Conservation (phyloP, 1,140 invertebrate species). For the Drepana arcuata region DNA sequence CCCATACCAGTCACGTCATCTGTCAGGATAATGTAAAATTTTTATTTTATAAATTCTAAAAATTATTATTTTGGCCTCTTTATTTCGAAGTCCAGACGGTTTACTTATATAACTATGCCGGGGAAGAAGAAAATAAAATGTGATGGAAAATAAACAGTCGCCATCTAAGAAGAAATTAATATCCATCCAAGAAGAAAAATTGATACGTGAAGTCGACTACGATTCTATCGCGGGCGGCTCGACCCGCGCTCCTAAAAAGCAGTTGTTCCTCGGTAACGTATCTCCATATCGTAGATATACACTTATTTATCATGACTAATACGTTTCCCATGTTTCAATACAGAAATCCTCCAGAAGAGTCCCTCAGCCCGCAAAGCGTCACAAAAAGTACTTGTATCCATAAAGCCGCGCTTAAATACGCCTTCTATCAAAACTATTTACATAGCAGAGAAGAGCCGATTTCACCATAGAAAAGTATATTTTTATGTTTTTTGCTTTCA, state of each 20-base stretch:
- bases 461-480: slow-evolving; percentile 33
- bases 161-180: slow-evolving; percentile 48
- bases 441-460: slow-evolving; percentile 44
- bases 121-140: slow-evolving; percentile 53
- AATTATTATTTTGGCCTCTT: slow-evolving; percentile 28
- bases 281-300: neutral
- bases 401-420: slow-evolving; percentile 40
- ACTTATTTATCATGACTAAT: neutral
- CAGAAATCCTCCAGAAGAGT: slow-evolving; percentile 41
- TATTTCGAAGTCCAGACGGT: slow-evolving; percentile 13
- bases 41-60: slow-evolving; percentile 20
- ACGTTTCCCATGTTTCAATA: slow-evolving; percentile 15
- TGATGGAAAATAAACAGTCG: slow-evolving; percentile 61
- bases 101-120: slow-evolving; percentile 44
- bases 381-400: slow-evolving; percentile 42
- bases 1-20: slow-evolving; percentile 6
- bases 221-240: slow-evolving; percentile 23
- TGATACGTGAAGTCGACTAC: slow-evolving; percentile 43
- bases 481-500: neutral
- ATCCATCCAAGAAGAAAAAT: slow-evolving; percentile 51
- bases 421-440: slow-evolving; percentile 55
- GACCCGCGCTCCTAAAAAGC: slow-evolving; percentile 23
- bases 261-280: slow-evolving; percentile 31
- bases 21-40: slow-evolving; percentile 36
- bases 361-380: slow-evolving; percentile 18